These are phyloP conservation scores for Ageneiosus marmoratus DNA, from an alignment of 2,113 vertebrate species.

Conservation along the genomic window DNA sequence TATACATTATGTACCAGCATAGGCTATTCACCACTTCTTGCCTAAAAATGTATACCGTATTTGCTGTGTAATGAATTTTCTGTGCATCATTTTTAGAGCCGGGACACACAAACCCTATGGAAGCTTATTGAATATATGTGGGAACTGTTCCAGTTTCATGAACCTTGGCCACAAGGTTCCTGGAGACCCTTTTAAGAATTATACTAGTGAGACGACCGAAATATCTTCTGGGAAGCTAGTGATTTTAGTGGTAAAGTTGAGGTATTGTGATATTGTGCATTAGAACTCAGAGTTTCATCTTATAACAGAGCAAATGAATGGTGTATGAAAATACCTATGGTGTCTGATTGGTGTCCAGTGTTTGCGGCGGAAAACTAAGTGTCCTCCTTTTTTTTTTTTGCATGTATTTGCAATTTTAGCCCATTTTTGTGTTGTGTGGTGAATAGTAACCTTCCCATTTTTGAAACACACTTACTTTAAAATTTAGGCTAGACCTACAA, in stretches of 20 bases:
- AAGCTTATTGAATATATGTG: neutral
- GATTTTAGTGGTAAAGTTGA: neutral
- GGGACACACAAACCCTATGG: neutral
- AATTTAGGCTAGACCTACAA: neutral
- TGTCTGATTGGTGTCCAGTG: neutral
- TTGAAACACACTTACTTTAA: neutral
- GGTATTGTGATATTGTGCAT: neutral
- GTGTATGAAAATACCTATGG: neutral
- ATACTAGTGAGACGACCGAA: neutral
- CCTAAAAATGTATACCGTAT: neutral
- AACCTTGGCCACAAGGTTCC: neutral
- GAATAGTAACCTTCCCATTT: neutral
- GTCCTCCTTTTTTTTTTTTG: neutral
- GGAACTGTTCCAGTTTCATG: neutral
- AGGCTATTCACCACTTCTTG: neutral
- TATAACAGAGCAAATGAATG: neutral
- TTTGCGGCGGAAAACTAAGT: neutral
- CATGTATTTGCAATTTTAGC: neutral
- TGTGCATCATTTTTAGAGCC: neutral
- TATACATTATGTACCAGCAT: neutral
- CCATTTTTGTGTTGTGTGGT: neutral
- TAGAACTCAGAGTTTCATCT: neutral
- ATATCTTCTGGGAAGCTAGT: neutral
- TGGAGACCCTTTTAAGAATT: conserved; percentile 5
- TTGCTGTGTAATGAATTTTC: neutral